Base-by-base conservation (phyloP, 2,888 invertebrate genomes). In the Leptinotarsa rubiginosa region DNA sequence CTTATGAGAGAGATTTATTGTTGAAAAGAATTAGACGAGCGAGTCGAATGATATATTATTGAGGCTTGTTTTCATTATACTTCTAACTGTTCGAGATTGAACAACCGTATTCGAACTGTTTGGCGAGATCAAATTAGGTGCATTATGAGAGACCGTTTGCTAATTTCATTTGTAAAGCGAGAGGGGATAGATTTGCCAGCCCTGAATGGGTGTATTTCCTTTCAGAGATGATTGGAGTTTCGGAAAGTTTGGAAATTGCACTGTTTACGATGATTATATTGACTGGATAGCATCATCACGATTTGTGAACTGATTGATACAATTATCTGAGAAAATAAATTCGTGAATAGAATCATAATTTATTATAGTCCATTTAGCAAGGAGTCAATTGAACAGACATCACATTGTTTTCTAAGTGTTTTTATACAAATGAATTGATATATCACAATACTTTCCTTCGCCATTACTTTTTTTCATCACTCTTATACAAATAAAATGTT, bases 11-110 rank as follows among this genome's bases (percentile, higher is more conserved):
- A 52, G 31, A 41, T 52, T 68, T 54, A 68, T 54, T 68, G n/a
- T 54, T 68, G 54, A 54, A 68, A 68, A 68, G 68, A 54, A 68
- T 68, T 31, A 68, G 52, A 68, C 3, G 54, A 68, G 68, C 68
- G 54, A 54, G 41, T 47, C 15, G 52, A 12, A n/a, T 54, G 68
- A 68, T 68, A 54, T 68, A 68, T 54, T 54, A 47, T 41, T 54
- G 68, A 54, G 52, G 68, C 31, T 68, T 52, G 54, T 68, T 68
- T 68, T 68, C 31, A 31, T 56, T 56, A 56, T 18, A 52, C 31
- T 62, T 62, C 62, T 31, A 31, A 3, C 41, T n/a, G 15, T 62
- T 62, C n/a, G 62, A n/a, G 31, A 62, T 62, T 62, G 62, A 41
- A 62, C 62, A 62, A 41, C 62, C n/a, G 56, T 56, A 25, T n/a